These are phyloP conservation scores for Monoplex corrugatus DNA, from an alignment of 2,888 invertebrate genomes.

Conservation along the genomic window DNA sequence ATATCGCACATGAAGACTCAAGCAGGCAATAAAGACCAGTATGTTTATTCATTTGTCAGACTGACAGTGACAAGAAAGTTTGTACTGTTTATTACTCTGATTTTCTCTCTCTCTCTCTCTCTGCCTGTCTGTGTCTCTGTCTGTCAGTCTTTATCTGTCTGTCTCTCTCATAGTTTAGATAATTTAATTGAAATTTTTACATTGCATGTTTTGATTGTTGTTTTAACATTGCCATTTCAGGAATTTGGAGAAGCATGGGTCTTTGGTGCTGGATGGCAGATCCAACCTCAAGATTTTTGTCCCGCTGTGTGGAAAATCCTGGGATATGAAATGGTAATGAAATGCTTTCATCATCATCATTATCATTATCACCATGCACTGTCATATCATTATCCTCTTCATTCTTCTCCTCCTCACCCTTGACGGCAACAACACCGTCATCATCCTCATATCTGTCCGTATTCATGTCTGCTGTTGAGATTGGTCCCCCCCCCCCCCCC, in stretches of 20 bases:
- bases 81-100: background rate
- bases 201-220: background rate
- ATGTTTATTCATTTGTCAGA: too few species aligned
- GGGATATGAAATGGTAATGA: constrained; percentile 36
- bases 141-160: too few species aligned
- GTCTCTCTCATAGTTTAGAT: background rate
- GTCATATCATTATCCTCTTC: background rate
- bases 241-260: background rate
- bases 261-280: background rate
- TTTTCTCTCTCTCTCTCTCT: background rate
- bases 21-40: too few species aligned
- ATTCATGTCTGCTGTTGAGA: too few species aligned
- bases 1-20: too few species aligned
- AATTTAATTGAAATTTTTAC: too few species aligned
- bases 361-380: constrained; percentile 39
- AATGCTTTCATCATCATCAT: constrained; percentile 11
- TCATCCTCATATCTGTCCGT: background rate
- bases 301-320: constrained; percentile 32
- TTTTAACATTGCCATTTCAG: background rate
- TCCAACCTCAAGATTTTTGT: constrained; percentile 24
- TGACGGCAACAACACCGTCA: background rate
- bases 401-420: background rate
- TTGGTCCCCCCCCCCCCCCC: too few species aligned
- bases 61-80: too few species aligned
- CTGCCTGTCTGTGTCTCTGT: too few species aligned